These are phyloP conservation scores for Xanthorhoe spadicearia DNA, from an alignment of 2,888 invertebrate genomes.

Conservation along the genomic window DNA sequence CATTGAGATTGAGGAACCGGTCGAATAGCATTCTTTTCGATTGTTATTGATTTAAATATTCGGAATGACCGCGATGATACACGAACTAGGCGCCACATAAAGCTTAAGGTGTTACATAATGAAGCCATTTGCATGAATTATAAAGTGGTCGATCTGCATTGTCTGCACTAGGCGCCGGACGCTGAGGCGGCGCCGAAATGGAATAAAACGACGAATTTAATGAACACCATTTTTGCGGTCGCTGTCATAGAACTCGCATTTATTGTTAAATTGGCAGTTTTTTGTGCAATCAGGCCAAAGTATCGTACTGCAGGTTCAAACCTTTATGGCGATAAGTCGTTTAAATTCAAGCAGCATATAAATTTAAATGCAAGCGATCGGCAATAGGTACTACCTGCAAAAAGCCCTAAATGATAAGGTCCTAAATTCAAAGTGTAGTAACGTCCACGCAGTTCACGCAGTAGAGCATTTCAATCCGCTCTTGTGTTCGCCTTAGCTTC, in stretches of 20 bases:
- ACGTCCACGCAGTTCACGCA: no score
- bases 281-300: not conserved
- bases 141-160: conserved; percentile 3
- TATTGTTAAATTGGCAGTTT: conserved; percentile 12
- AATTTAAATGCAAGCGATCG: no score
- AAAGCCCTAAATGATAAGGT: no score
- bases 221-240: conserved; percentile 11
- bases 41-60: not conserved
- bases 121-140: conserved; percentile 4
- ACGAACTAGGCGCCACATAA: not conserved
- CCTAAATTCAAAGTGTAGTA: no score
- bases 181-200: conserved; percentile 8
- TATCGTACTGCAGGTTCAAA: not conserved
- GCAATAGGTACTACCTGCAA: no score
- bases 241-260: conserved; percentile 1
- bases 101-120: not conserved
- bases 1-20: not conserved
- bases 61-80: not conserved
- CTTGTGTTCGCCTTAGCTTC: no score
- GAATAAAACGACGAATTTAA: conserved; percentile 23
- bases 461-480: no score
- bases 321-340: not conserved
- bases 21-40: not conserved
- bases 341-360: not conserved
- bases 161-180: not conserved